Base-by-base conservation (phyloP, 2,888 invertebrate genomes). In the Masnerella sp. region DNA sequence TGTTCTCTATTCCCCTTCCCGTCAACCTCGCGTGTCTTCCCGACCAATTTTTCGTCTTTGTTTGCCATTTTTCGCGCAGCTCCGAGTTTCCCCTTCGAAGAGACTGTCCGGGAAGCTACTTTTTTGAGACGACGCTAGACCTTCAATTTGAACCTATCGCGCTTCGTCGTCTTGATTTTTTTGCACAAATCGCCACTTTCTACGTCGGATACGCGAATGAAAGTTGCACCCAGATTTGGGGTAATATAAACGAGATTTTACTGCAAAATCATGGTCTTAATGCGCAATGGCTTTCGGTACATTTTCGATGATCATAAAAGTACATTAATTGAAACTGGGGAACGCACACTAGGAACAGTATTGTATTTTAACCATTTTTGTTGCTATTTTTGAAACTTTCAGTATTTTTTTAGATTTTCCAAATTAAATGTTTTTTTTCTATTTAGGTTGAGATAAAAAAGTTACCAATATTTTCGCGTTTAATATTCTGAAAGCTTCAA, bases 1-100 rank as follows among this genome's bases (percentile, higher is more conserved):
- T 70, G 70, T 71, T 64, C 72, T 72, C 72, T 75, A 71, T 71
- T 71, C 49, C 56, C 70, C 59, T 68, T 11, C 12, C 36, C 42
- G 30, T 20, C 20, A 17, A 2, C 25, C 28, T 56, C 69, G 54
- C 61, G 61, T 34, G 45, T 67, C 34, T 43, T 52, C 45, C n/a
- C 30, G 28, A 22, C 51, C 2, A 40, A 59, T 42, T 65, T 68
- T 72, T 51, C 34, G 22, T 28, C 22, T 49, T 36, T 36, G 40
- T 22, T 30, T 7, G 15, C 15, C 4, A 12, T 15, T 45, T 28
- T 15, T 7, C 9, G 2, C 12, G 12, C 22, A 47, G 17, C 11
- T 9, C 20, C 9, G 7, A 12, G 30, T 15, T 12, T 25, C 59
- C 68, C 45, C 68, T 59, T 61, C 18, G 61, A 40, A 17, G 56